Evolutionary conservation across 2,797 vertebrate species (phyloP).

Genomic region (Oreochromis mossambicus): DNA sequence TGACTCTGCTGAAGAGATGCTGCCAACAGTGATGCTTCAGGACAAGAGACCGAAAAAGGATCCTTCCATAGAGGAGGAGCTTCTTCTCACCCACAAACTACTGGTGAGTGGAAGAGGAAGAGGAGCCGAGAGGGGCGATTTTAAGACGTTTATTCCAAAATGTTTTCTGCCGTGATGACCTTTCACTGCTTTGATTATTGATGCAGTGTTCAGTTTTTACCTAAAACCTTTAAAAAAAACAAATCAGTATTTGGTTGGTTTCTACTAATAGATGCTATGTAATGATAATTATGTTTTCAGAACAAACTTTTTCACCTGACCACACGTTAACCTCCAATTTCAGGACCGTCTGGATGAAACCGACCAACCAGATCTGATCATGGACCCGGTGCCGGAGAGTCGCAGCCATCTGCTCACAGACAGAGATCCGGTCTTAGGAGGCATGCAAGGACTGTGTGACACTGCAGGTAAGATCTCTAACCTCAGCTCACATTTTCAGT

Average conservation of each 20-base stretch:
- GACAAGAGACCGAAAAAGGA: slow-evolving; percentile 65
- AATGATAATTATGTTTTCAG: background rate
- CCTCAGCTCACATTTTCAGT: background rate
- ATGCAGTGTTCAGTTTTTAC: background rate
- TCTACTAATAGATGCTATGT: background rate
- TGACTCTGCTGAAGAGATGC: slow-evolving; percentile 28
- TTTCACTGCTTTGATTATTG: background rate
- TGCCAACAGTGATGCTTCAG: slow-evolving; percentile 17
- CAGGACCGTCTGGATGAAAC: slow-evolving; percentile 61
- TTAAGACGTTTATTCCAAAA: background rate
- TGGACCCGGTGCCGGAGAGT: background rate
- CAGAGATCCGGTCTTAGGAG: slow-evolving; percentile 73
- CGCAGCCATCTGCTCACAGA: slow-evolving; percentile 71
- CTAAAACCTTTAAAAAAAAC: background rate
- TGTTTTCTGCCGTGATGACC: background rate
- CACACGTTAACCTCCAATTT: background rate
- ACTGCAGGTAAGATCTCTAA: slow-evolving; percentile 51
- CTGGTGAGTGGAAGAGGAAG: slow-evolving; percentile 51
- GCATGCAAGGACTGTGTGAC: slow-evolving; percentile 54
- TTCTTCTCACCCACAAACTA: slow-evolving; percentile 59
- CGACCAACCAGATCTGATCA: slow-evolving; percentile 40
- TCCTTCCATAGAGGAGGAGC: slow-evolving; percentile 53
- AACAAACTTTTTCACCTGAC: background rate
- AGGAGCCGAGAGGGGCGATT: background rate
- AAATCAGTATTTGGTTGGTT: background rate